Evolutionary conservation across 2,113 vertebrate genomes (phyloP).

Genomic region (Alligator sinensis): DNA sequence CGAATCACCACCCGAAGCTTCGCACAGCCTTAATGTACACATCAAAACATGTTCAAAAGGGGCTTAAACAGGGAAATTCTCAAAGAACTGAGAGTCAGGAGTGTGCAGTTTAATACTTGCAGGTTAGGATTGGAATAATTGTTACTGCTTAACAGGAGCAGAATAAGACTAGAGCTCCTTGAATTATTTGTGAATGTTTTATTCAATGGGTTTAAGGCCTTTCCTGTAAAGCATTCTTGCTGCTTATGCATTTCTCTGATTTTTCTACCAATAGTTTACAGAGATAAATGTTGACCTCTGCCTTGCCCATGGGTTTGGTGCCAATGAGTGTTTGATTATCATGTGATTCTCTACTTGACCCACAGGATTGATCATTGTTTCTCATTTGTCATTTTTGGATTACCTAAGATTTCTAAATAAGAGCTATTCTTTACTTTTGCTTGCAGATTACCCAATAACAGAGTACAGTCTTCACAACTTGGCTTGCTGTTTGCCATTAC

Average conservation of each 20-base stretch:
- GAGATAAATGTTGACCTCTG: background rate
- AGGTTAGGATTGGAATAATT: background rate
- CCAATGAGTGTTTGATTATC: constrained; percentile 6
- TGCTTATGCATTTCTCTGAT: background rate
- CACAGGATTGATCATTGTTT: background rate
- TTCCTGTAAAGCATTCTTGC: background rate
- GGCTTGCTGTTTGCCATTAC: background rate
- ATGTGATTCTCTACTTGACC: background rate
- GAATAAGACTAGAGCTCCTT: background rate
- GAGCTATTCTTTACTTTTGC: background rate
- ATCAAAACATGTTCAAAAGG: too few species aligned
- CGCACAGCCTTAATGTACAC: too few species aligned
- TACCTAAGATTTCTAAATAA: background rate
- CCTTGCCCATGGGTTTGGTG: fast-evolving
- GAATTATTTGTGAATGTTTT: background rate
- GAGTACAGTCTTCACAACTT: background rate
- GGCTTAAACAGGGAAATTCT: background rate
- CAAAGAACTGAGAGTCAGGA: background rate
- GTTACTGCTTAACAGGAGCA: fast-evolving
- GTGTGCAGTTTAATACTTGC: too few species aligned
- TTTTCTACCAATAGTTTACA: background rate
- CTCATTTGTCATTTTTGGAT: background rate
- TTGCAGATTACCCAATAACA: background rate
- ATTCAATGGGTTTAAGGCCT: background rate
- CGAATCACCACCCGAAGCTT: too few species aligned